A percentile compares a stretch with the other conserved stretches of the same genome.
These are phyloP conservation scores for Dicrostonyx torquatus DNA, from an alignment of 2,797 vertebrate species.

Conservation along the genomic window DNA sequence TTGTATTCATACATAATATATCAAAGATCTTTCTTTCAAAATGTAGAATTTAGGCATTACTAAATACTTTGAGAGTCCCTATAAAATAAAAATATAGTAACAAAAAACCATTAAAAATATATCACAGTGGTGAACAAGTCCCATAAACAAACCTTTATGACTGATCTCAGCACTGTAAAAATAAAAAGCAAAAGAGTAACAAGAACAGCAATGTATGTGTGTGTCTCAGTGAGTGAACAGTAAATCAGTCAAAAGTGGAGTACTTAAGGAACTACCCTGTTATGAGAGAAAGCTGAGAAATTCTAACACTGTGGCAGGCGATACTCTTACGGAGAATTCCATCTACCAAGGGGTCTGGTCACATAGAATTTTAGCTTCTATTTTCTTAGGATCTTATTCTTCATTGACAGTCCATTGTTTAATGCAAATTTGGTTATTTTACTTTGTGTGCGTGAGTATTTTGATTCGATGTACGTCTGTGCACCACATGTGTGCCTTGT, in stretches of 20 bases:
- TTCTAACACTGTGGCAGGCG: neutral
- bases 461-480: neutral
- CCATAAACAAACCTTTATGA: neutral
- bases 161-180: neutral
- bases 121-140: neutral
- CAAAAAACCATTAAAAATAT: constrained; percentile 10
- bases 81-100: neutral
- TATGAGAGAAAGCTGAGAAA: neutral
- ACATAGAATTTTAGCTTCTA: neutral
- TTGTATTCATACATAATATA: neutral
- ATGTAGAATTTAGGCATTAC: neutral
- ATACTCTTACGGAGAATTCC: neutral
- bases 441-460: neutral
- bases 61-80: neutral
- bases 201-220: neutral
- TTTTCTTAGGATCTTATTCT: neutral
- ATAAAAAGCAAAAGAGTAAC: fast-evolving
- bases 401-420: neutral
- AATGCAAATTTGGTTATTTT: neutral
- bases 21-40: constrained; percentile 29
- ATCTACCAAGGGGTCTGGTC: neutral
- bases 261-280: neutral
- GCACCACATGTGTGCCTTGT: neutral
- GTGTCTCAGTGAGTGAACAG: neutral
- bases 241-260: neutral